phyloP scores from a whole-genome alignment of 2,797 vertebrate genomes.

The Syngnathus rostellatus region DNA sequence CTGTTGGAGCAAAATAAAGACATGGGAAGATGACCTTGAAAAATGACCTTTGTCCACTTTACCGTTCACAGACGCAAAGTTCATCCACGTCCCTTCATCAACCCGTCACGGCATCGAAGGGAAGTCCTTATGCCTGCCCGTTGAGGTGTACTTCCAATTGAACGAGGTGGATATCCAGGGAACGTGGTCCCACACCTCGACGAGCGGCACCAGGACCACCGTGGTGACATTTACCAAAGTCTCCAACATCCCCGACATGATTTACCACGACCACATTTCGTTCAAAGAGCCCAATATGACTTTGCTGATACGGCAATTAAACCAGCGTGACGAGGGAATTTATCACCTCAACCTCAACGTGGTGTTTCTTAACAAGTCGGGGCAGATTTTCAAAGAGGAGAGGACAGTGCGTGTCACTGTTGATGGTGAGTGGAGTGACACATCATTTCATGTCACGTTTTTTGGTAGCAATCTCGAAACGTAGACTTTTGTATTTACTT shows the following conservation, averaged over 20 bases:
- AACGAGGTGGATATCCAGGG: conserved; percentile 78
- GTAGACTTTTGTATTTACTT: neutral
- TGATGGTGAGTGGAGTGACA: conserved; percentile 72
- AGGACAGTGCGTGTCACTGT: conserved; percentile 80
- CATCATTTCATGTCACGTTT: neutral
- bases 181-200: conserved; percentile 78
- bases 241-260: conserved; percentile 60
- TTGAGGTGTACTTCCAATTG: conserved; percentile 71
- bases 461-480: neutral
- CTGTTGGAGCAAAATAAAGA: no score
- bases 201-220: conserved; percentile 55
- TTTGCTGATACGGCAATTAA: conserved; percentile 71
- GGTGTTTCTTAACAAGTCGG: conserved; percentile 39
- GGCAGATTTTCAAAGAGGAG: conserved; percentile 57
- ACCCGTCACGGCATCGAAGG: conserved; percentile 73
- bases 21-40: no score
- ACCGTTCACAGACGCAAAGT: conserved; percentile 40
- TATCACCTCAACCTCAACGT: conserved; percentile 84
- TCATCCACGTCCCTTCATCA: conserved; percentile 53
- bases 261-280: conserved; percentile 71
- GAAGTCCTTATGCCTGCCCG: conserved; percentile 69
- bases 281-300: conserved; percentile 76
- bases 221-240: conserved; percentile 76
- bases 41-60: neutral
- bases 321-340: conserved; percentile 74